These are phyloP conservation scores for Apodemia zela DNA, from an alignment of 2,888 invertebrate genomes.

Conservation along the genomic window DNA sequence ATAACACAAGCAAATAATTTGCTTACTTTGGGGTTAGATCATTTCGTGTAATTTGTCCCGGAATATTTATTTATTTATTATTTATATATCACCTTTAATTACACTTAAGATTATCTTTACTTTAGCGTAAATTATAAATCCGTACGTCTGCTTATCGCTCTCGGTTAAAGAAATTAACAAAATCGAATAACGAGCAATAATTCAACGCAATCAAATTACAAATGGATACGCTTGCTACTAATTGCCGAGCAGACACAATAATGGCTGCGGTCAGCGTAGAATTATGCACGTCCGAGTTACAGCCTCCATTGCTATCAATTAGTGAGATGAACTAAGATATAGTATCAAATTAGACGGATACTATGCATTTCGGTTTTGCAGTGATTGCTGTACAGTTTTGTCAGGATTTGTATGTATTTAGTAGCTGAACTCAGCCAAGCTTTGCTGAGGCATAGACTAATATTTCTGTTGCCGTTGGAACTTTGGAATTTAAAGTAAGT, in stretches of 20 bases:
- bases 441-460: too few relatives aligned
- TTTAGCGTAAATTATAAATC: too few relatives aligned
- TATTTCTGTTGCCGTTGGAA: too few relatives aligned
- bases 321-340: constrained; percentile 23
- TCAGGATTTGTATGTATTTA: neutral
- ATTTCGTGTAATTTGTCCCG: too few relatives aligned
- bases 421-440: constrained; percentile 15
- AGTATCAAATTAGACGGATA: constrained; percentile 25
- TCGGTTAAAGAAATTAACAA: neutral
- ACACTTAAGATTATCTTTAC: too few relatives aligned
- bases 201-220: constrained; percentile 16
- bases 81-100: too few relatives aligned
- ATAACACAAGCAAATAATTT: too few relatives aligned
- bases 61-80: too few relatives aligned
- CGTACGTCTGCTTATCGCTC: too few relatives aligned
- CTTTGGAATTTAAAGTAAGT: too few relatives aligned
- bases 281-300: constrained; percentile 27
- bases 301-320: constrained; percentile 27
- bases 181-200: constrained; percentile 22
- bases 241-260: constrained; percentile 25
- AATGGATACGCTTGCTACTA: constrained; percentile 25
- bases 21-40: too few relatives aligned
- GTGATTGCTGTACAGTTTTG: neutral
- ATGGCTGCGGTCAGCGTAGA: constrained; percentile 26
- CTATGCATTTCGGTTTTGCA: neutral